phyloP scores from a whole-genome alignment of 1,140 invertebrate genomes.

The Trachymyrmex cornetzi region DNA sequence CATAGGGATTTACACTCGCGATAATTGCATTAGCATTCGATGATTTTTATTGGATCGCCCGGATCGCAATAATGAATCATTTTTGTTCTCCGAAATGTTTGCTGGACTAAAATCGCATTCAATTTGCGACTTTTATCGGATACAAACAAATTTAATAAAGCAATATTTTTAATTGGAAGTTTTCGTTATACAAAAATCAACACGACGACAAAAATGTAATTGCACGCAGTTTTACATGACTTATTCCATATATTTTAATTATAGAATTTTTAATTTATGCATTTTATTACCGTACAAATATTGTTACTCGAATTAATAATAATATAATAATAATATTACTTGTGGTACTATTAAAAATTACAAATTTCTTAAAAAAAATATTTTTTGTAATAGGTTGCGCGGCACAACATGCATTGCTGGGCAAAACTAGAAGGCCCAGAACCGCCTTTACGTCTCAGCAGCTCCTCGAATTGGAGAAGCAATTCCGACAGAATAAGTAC shows the following conservation, averaged over 20 bases:
- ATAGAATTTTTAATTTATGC: background rate
- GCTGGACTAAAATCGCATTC: conserved; percentile 40
- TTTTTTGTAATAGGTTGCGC: conserved; percentile 85
- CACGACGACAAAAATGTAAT: background rate
- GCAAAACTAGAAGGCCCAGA: conserved; percentile 97
- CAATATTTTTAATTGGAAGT: background rate
- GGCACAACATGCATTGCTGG: conserved; percentile 93
- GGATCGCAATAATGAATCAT: conserved; percentile 66
- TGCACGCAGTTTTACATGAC: background rate
- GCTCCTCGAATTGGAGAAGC: conserved; percentile 98
- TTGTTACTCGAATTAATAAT: background rate
- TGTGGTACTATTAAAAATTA: background rate
- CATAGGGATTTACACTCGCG: conserved; percentile 82
- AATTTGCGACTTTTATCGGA: conserved; percentile 49
- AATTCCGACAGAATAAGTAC: conserved; percentile 99
- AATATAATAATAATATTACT: background rate
- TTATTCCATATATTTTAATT: conserved; percentile 5
- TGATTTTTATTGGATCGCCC: conserved; percentile 84
- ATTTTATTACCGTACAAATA: background rate
- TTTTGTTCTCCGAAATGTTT: conserved; percentile 49
- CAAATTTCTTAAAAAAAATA: background rate
- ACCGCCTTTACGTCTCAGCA: conserved; percentile 99
- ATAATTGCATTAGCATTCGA: conserved; percentile 87
- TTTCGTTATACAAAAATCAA: conserved; percentile 19
- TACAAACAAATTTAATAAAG: conserved; percentile 3